A percentile compares a stretch with the other conserved stretches of the same genome.
Conservation (phyloP, 2,113 vertebrate genomes). For the Brevimyrus niger region DNA sequence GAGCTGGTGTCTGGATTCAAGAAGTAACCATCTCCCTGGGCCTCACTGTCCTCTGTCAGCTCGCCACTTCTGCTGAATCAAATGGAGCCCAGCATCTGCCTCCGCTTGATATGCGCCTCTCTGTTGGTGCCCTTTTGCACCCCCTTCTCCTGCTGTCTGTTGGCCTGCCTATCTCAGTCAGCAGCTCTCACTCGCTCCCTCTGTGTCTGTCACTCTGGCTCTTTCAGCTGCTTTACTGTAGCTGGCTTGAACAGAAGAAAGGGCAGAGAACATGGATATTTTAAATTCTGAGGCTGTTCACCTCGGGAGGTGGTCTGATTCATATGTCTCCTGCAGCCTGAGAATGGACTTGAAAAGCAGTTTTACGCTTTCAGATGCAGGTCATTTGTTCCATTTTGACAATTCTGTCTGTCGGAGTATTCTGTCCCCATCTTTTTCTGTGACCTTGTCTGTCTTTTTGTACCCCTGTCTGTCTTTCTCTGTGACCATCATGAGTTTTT, state of each 20-base stretch:
- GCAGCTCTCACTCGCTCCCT: conserved; percentile 3
- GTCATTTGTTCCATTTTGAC: not conserved
- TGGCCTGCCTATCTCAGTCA: conserved; percentile 2
- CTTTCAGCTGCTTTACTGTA: not conserved
- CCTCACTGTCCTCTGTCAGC: not conserved
- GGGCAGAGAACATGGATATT: not conserved
- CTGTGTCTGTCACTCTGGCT: not conserved
- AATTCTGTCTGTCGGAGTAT: not conserved
- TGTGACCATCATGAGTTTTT: not conserved
- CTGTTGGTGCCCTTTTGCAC: not conserved
- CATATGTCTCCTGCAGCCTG: not conserved
- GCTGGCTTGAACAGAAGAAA: not conserved
- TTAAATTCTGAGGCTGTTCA: conserved; percentile 5
- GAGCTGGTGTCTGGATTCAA: conserved; percentile 85
- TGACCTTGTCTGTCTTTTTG: not conserved
- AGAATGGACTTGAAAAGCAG: conserved; percentile 4
- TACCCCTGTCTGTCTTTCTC: not conserved
- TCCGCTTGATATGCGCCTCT: not conserved
- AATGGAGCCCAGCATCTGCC: not conserved
- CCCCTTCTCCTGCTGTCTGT: not conserved
- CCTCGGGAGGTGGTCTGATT: not conserved
- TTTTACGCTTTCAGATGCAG: not conserved
- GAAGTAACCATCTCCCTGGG: conserved; percentile 53
- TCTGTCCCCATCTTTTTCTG: not conserved
- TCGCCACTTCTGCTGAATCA: not conserved